A percentile compares a stretch with the other conserved stretches of the same genome.
Evolutionary conservation across 2,797 vertebrate species (phyloP).

Genomic region (Siniperca obscura): DNA sequence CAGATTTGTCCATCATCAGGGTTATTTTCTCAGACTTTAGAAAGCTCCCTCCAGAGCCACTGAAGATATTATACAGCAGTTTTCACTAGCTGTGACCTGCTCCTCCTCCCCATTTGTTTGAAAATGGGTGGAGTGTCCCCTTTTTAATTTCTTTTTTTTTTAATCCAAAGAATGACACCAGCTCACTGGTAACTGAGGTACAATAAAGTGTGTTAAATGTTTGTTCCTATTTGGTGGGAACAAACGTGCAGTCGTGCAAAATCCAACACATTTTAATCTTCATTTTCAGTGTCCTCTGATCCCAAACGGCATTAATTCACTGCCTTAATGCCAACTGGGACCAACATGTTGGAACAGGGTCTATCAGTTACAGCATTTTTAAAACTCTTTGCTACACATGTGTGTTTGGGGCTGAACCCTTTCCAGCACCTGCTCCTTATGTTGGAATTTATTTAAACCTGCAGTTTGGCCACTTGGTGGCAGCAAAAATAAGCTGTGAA

Average conservation of each 20-base stretch:
- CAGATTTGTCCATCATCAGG: not conserved
- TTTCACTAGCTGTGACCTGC: too few relatives aligned
- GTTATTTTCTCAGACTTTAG: too few relatives aligned
- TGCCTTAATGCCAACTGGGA: accelerated
- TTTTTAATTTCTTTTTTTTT: not conserved
- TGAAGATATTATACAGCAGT: not conserved
- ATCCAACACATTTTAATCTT: not conserved
- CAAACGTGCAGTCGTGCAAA: not conserved
- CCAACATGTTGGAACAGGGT: not conserved
- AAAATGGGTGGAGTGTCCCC: not conserved
- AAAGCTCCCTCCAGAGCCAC: not conserved
- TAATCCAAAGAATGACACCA: not conserved
- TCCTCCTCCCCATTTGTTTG: too few relatives aligned
- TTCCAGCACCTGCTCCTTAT: not conserved
- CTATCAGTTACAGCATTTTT: too few relatives aligned
- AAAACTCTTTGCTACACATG: not conserved
- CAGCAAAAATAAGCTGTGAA: conserved; percentile 2
- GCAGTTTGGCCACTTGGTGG: conserved; percentile 3
- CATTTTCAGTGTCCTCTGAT: not conserved
- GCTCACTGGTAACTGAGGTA: too few relatives aligned
- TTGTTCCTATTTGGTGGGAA: too few relatives aligned
- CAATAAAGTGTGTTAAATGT: too few relatives aligned
- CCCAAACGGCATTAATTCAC: not conserved
- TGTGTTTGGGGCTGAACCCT: not conserved
- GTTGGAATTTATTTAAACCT: not conserved